A percentile compares a stretch with the other conserved stretches of the same genome.
Evolutionary conservation across 2,888 invertebrate species (phyloP).

Genomic region (Drosophila merina): DNA sequence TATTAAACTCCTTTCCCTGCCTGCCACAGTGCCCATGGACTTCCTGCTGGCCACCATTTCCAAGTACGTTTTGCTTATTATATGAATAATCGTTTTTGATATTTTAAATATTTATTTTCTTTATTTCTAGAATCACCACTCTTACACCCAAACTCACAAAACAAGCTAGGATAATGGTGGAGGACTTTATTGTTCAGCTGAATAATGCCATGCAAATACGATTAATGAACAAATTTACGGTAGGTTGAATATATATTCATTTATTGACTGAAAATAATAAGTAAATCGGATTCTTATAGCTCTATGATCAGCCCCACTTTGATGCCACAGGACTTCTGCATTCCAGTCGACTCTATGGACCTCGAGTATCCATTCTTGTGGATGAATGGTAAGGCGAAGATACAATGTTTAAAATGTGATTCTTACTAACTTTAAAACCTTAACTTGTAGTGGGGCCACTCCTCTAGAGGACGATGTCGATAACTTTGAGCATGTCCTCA

Average conservation of each 20-base stretch:
- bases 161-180: constrained; percentile 85
- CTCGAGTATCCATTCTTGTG: constrained; percentile 81
- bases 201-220: constrained; percentile 82
- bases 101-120: not conserved
- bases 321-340: constrained; percentile 82
- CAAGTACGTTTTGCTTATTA: constrained; percentile 88
- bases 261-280: not conserved
- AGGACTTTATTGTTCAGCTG: constrained; percentile 87
- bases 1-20: constrained; percentile 92
- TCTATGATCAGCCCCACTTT: constrained; percentile 82
- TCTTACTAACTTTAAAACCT: not conserved
- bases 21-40: constrained; percentile 94
- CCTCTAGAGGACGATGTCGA: constrained; percentile 85
- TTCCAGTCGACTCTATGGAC: constrained; percentile 80
- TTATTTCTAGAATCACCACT: constrained; percentile 75
- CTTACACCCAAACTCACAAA: constrained; percentile 82
- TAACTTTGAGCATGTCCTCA: constrained; percentile 89
- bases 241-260: constrained; percentile 46
- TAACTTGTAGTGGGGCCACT: constrained; percentile 74
- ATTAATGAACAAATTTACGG: constrained; percentile 81
- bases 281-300: constrained; percentile 42
- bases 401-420: not conserved
- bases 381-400: constrained; percentile 78
- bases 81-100: not conserved
- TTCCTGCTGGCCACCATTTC: constrained; percentile 93